Conservation (phyloP, 2,113 vertebrate genomes). For the Oreotrochilus melanogaster region DNA sequence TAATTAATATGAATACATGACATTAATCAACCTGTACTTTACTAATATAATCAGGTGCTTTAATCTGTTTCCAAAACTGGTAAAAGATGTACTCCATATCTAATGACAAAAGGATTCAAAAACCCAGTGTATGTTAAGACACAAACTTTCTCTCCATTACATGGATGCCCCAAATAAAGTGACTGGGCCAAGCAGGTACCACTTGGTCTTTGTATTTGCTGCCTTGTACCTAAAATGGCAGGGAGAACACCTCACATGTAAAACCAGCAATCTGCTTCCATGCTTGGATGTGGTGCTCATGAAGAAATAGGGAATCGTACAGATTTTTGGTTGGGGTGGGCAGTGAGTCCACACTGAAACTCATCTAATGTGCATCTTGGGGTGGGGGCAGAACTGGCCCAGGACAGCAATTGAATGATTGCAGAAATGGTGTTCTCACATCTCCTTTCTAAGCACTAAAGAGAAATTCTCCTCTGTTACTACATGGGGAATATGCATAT, state of each 20-base stretch:
- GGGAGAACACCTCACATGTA: background rate
- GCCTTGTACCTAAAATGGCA: background rate
- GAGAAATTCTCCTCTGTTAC: background rate
- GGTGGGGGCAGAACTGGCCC: too few relatives aligned
- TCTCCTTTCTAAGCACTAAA: fast-evolving
- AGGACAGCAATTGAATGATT: background rate
- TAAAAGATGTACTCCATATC: background rate
- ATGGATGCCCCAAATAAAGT: background rate
- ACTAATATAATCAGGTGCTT: slow-evolving; percentile 10
- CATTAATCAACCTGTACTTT: slow-evolving; percentile 52
- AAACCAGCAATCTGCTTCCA: background rate
- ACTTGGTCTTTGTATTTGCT: background rate
- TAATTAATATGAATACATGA: slow-evolving; percentile 60
- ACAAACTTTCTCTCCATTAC: background rate
- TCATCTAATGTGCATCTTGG: background rate
- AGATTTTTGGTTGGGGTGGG: background rate
- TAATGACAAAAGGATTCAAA: background rate
- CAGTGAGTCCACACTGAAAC: background rate
- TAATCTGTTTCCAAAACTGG: background rate
- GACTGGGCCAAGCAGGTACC: too few relatives aligned
- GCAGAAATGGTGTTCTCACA: background rate
- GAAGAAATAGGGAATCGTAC: background rate
- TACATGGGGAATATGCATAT: background rate
- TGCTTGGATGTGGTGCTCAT: background rate
- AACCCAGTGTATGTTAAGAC: background rate